These are phyloP conservation scores for Globia sparganii DNA, from an alignment of 2,888 invertebrate genomes.

Conservation along the genomic window DNA sequence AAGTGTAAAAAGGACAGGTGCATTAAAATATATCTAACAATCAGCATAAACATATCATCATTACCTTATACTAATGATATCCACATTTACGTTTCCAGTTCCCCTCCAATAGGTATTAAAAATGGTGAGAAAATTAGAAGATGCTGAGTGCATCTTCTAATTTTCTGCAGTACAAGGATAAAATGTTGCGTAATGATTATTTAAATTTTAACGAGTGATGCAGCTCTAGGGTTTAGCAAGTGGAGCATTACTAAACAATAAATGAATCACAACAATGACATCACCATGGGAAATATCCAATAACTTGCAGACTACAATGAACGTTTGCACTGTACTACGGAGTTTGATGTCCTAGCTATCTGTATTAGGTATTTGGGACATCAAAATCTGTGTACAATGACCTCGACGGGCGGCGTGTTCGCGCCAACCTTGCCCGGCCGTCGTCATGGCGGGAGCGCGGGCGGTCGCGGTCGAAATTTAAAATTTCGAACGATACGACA, in stretches of 20 bases:
- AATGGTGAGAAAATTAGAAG: not conserved
- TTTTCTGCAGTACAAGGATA: conserved; percentile 14
- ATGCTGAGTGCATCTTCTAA: too few relatives aligned
- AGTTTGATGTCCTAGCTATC: conserved; percentile 70
- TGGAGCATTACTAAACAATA: conserved; percentile 60
- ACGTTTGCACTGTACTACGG: conserved; percentile 55
- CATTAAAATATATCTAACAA: not conserved
- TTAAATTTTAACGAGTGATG: conserved; percentile 48
- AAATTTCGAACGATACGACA: conserved; percentile 68
- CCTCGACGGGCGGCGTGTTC: conserved; percentile 81
- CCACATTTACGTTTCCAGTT: not conserved
- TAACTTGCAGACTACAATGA: conserved; percentile 55
- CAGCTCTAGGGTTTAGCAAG: conserved; percentile 45
- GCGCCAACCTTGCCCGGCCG: conserved; percentile 81
- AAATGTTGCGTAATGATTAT: conserved; percentile 44
- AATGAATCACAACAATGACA: conserved; percentile 68
- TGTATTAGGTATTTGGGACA: conserved; percentile 87
- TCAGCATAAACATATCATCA: not conserved
- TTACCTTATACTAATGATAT: not conserved
- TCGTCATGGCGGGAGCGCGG: conserved; percentile 71
- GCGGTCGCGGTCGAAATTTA: conserved; percentile 73
- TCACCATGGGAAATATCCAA: conserved; percentile 67
- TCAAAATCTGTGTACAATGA: conserved; percentile 86
- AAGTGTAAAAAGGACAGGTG: not conserved
- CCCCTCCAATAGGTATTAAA: not conserved